Evolutionary conservation across 2,113 vertebrate species (phyloP).

Genomic region (Chelonoidis abingdonii): DNA sequence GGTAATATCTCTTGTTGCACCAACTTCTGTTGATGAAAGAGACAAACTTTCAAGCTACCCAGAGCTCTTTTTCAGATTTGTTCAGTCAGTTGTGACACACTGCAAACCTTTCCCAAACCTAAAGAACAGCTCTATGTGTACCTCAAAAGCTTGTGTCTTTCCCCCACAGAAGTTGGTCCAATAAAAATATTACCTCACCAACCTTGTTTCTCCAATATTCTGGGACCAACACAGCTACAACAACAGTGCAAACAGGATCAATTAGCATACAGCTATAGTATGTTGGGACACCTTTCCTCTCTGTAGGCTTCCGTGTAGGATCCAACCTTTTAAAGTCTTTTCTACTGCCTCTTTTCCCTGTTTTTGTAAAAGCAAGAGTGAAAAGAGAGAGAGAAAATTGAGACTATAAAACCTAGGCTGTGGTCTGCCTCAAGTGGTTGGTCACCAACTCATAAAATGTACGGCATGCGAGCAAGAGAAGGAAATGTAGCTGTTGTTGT

Average conservation of each 20-base stretch:
- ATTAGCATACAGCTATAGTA: neutral
- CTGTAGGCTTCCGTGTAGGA: neutral
- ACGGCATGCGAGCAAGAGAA: neutral
- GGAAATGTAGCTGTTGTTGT: neutral
- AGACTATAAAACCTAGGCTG: neutral
- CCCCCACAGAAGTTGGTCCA: neutral
- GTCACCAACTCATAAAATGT: neutral
- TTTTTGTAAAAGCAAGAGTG: neutral
- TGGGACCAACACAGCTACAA: neutral
- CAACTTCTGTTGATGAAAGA: neutral
- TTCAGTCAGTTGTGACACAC: neutral
- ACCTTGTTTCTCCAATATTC: neutral
- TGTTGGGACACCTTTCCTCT: neutral
- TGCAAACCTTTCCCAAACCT: neutral
- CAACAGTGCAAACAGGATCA: neutral
- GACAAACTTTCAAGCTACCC: neutral
- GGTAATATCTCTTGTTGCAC: neutral
- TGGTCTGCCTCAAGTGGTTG: neutral
- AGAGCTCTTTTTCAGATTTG: neutral
- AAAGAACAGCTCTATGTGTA: too few relatives aligned
- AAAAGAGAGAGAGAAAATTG: neutral
- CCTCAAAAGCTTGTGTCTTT: too few relatives aligned
- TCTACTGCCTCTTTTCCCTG: neutral
- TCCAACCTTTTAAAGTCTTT: neutral
- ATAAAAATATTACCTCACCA: neutral